Evolutionary conservation across 35 echinoderm and acorn worm species (phyloP), one percentile per base, ranked within the genome.

Genomic region (Hemicentrotus pulcherrimus): DNA sequence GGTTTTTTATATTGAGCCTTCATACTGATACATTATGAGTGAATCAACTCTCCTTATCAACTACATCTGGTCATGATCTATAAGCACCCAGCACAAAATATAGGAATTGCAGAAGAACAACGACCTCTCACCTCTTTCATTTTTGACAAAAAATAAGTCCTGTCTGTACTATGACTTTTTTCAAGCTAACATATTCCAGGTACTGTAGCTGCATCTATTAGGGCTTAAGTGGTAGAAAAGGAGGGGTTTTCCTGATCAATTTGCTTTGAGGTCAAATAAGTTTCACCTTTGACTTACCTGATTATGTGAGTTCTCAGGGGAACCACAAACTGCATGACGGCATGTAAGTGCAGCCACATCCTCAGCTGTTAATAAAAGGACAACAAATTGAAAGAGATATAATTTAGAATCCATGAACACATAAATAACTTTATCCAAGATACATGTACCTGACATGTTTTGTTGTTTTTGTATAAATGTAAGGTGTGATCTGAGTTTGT

Each of bases 311-410:
- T 94, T 46, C 97, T 94, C 46, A 98, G 70, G 47, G 97, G 97
- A 18, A 95, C 94, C 22, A 98, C 97, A 95, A 95, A 96, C 95
- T 98, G 97, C 96, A 96, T 96, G 47, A 96, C 88, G 6, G 97
- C 97, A 95, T 98, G 97, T 8, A 96, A 87, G 47, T 98, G 97
- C 6, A 98, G 92, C 97, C 97, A 98, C 48, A 98, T 91, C 22
- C 97, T 96, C 89, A 98, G 96, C 97, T 98, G 88, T 22, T n/a
- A 28, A 90, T 9, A 46, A 13, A 89, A 90, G 13, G 32, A 94
- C 47, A 96, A 32, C 94, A 78, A 28, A 5, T 10, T 14, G 52
- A 16, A 59, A 59, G 12, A 59, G 52, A 59, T 59, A 59, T 11
- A 59, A 5, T 59, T 59, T 59, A 59, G 16, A 59, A 13, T 16